These are phyloP conservation scores for Sinocyclocheilus grahami DNA, from an alignment of 2,113 vertebrate genomes.

Conservation along the genomic window DNA sequence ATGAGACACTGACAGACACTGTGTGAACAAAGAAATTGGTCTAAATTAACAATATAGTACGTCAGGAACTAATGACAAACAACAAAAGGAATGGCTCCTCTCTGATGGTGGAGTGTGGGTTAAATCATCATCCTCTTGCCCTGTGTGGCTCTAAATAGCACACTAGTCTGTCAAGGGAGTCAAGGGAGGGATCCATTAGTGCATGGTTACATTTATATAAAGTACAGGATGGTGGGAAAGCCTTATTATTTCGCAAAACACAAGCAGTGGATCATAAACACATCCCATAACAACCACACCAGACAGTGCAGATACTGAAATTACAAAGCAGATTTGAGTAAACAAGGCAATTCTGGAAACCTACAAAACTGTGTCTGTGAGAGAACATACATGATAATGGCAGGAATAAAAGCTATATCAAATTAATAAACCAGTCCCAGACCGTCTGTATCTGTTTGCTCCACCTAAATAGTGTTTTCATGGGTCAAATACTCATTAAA, in stretches of 20 bases:
- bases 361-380: background rate
- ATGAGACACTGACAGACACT: too few relatives aligned
- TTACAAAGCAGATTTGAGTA: background rate
- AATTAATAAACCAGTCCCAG: background rate
- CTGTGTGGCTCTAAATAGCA: slow-evolving; percentile 18
- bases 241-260: background rate
- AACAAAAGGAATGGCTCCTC: slow-evolving; percentile 11
- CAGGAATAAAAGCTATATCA: background rate
- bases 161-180: background rate
- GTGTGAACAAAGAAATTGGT: background rate
- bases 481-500: background rate
- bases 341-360: background rate
- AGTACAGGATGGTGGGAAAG: background rate
- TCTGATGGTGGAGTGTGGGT: slow-evolving; percentile 30
- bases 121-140: slow-evolving; percentile 36
- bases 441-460: background rate
- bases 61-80: too few relatives aligned
- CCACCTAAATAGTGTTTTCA: background rate
- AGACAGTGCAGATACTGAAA: background rate
- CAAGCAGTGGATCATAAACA: background rate
- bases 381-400: background rate
- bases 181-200: slow-evolving; percentile 22
- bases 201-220: slow-evolving; percentile 2
- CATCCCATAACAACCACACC: slow-evolving; percentile 12
- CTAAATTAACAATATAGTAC: background rate